Conservation (phyloP, 2,888 invertebrate species). For the Osmoderma eremita region DNA sequence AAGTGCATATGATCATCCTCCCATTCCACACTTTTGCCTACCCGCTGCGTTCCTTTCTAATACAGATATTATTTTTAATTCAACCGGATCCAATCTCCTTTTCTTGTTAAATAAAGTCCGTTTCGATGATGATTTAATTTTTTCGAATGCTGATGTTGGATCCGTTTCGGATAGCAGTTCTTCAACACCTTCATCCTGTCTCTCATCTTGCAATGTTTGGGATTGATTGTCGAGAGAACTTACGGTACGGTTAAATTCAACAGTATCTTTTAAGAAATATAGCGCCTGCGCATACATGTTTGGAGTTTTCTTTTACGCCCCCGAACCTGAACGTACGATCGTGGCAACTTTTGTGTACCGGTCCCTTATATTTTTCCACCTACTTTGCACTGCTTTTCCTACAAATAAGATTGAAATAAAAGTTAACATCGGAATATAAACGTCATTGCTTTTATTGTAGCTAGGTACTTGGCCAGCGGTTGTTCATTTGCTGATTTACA, state of each 20-base stretch:
- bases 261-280: slow-evolving; percentile 52
- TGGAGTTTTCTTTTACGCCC: slow-evolving; percentile 49
- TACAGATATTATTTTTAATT: slow-evolving; percentile 35
- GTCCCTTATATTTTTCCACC: slow-evolving; percentile 53
- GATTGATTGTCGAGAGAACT: slow-evolving; percentile 42
- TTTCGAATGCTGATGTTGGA: slow-evolving; percentile 24
- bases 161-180: slow-evolving; percentile 23
- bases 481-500: slow-evolving; percentile 24
- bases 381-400: slow-evolving; percentile 48
- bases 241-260: slow-evolving; percentile 47
- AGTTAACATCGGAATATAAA: slow-evolving; percentile 13
- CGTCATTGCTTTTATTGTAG: slow-evolving; percentile 25
- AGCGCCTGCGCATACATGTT: slow-evolving; percentile 53
- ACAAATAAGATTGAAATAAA: slow-evolving; percentile 18
- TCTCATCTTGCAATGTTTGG: too few relatives aligned
- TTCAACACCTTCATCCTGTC: slow-evolving; percentile 19
- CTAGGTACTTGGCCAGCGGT: slow-evolving; percentile 27
- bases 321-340: slow-evolving; percentile 48
- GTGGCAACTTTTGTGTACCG: slow-evolving; percentile 49
- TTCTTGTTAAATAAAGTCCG: too few relatives aligned
- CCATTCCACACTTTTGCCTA: slow-evolving; percentile 2
- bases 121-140: too few relatives aligned
- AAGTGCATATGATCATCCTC: slow-evolving; percentile 37
- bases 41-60: slow-evolving; percentile 35
- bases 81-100: slow-evolving; percentile 35